Conservation (phyloP, 2,797 vertebrate species). For the Xenops minutus region DNA sequence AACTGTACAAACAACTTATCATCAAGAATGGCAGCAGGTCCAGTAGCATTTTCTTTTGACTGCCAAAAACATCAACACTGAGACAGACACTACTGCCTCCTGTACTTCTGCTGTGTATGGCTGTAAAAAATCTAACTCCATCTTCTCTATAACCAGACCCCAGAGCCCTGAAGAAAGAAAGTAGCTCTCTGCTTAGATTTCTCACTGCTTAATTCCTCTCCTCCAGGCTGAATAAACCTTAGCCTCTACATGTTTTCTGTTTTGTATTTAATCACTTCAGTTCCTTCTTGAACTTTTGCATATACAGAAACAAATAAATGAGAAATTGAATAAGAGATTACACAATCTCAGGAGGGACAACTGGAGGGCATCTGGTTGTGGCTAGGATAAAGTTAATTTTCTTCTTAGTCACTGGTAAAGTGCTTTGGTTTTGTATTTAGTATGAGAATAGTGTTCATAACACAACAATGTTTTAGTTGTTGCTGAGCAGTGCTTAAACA, state of each 20-base stretch:
- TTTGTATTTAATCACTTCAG: neutral
- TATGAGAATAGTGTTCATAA: neutral
- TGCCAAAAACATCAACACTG: neutral
- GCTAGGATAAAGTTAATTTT: neutral
- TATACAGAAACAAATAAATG: neutral
- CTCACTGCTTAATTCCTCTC: neutral
- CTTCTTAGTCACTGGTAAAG: neutral
- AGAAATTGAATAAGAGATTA: neutral
- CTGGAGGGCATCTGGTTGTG: rapidly evolving
- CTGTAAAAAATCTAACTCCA: neutral
- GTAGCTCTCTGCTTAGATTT: neutral
- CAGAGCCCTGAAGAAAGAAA: neutral
- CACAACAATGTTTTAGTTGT: neutral
- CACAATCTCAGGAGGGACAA: neutral
- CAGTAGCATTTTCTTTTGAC: neutral
- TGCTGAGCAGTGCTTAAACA: neutral
- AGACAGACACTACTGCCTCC: neutral
- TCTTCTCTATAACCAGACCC: neutral
- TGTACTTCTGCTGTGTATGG: neutral
- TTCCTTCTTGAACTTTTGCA: neutral
- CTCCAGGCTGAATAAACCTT: neutral
- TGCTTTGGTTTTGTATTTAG: neutral
- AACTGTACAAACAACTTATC: neutral
- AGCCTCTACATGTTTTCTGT: neutral
- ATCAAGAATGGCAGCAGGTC: neutral